These are phyloP conservation scores for Brachionus manjavacas DNA, from an alignment of 1,140 invertebrate species.

Conservation along the genomic window DNA sequence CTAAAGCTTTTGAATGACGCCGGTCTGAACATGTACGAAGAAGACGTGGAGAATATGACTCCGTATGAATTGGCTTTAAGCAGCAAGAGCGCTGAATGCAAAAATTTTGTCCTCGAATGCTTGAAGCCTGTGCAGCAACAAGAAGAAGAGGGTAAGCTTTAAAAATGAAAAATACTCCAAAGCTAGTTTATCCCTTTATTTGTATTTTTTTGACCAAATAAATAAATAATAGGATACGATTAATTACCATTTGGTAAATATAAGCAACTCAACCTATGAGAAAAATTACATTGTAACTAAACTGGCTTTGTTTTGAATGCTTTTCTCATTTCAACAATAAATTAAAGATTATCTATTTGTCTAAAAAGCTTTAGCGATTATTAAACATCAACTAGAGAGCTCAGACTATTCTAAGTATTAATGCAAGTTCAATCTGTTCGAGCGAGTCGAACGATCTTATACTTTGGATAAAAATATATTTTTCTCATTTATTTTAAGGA, in stretches of 20 bases:
- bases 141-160: constrained; percentile 1
- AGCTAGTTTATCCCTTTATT: background rate
- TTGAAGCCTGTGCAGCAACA: background rate
- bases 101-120: constrained; percentile 38
- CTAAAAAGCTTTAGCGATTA: background rate
- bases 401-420: constrained; percentile 8
- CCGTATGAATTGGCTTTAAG: constrained; percentile 22
- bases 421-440: constrained; percentile 29
- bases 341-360: constrained; percentile 28
- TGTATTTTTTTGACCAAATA: constrained; percentile 15
- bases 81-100: constrained; percentile 10
- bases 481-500: background rate
- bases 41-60: constrained; percentile 44
- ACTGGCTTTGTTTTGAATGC: background rate
- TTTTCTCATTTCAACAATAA: constrained; percentile 16
- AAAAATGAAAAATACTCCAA: background rate
- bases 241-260: constrained; percentile 16
- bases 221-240: constrained; percentile 21
- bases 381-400: constrained; percentile 15
- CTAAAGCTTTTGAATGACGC: constrained; percentile 44
- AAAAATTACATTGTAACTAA: background rate
- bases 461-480: background rate
- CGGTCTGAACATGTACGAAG: constrained; percentile 44
- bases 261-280: background rate
- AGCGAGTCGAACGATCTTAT: background rate